Evolutionary conservation across 2,888 invertebrate species (phyloP), one percentile per base, ranked within the genome.

Genomic region (Lasius fuliginosus): DNA sequence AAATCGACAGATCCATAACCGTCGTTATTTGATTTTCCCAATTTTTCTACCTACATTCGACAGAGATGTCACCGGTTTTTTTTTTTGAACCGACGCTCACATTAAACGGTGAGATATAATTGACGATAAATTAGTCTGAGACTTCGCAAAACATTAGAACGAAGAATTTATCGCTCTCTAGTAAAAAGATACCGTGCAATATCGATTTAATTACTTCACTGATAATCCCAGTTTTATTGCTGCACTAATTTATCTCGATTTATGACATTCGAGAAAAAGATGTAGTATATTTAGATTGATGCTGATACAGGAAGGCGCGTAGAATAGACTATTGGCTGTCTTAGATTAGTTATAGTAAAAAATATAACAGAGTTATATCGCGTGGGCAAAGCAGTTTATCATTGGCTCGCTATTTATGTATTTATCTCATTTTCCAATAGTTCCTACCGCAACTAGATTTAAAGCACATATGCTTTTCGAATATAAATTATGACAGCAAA

Each of bases 1-100:
- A 75, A 69, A 53, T 53, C 68, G 73, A 69, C 79, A 73, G 86
- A 86, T 89, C 87, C 85, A 86, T 89, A 87, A 87, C 73, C n/a
- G 64, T 49, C 53, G 83, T 76, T 85, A 85, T 89, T 89, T 86
- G 56, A 87, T 86, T 56, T 42, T n/a, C 68, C 56, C 49, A 1
- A 77, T 27, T 67, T 86, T 86, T 84, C 84, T 53, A n/a, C 6
- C 36, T 56, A 40, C 36, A 64, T n/a, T 58, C 40, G 30, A 18
- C 18, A 12, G 1, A 8, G 27, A 30, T 27, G 33, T 18, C 33
- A 58, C 9, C 65, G 40, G 40, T 64, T 49, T 33, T 36, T 49
- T 36, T 36, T 5, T 49, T 23, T 23, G 23, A 27, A 67, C 15
- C 9, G 53, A n/a, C n/a, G 3, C 6, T 76, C 40, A 9, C 30